Percentiles rank a stretch among this genome's conserved stretches.
These are phyloP conservation scores for Noctilio leporinus DNA, from an alignment of 2,113 vertebrate species.

Conservation along the genomic window DNA sequence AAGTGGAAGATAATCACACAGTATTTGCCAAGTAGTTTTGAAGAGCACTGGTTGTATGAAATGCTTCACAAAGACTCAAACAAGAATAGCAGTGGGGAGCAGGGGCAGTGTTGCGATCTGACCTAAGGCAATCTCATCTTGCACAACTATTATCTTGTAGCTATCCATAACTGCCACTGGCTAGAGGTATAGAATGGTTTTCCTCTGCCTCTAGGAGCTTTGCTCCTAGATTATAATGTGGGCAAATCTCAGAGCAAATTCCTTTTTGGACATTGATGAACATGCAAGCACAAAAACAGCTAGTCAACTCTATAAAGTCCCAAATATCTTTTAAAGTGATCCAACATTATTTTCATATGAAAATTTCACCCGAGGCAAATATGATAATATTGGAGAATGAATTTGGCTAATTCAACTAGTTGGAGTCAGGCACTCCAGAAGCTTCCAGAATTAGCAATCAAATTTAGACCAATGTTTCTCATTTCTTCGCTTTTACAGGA, in stretches of 20 bases:
- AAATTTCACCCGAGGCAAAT: neutral
- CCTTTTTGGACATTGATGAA: constrained; percentile 6
- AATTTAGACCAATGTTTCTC: neutral
- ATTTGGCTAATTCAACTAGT: constrained; percentile 8
- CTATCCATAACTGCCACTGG: neutral
- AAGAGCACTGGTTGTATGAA: neutral
- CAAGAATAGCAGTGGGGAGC: neutral
- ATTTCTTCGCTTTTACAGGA: neutral
- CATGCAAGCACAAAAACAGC: neutral
- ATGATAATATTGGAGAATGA: constrained; percentile 19
- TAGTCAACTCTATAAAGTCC: neutral
- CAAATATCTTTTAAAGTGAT: constrained; percentile 17
- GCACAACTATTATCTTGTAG: neutral
- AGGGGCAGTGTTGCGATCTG: neutral
- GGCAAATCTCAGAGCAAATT: neutral
- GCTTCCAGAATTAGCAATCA: neutral
- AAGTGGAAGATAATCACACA: neutral
- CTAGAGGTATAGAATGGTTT: neutral
- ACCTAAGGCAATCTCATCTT: neutral
- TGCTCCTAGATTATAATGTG: neutral
- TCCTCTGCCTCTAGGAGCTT: neutral
- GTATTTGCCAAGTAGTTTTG: constrained; percentile 5
- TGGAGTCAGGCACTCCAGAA: neutral
- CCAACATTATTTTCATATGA: neutral
- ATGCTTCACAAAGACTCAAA: neutral